These are phyloP conservation scores for Spisula solida DNA, from an alignment of 2,888 invertebrate species.

Conservation along the genomic window DNA sequence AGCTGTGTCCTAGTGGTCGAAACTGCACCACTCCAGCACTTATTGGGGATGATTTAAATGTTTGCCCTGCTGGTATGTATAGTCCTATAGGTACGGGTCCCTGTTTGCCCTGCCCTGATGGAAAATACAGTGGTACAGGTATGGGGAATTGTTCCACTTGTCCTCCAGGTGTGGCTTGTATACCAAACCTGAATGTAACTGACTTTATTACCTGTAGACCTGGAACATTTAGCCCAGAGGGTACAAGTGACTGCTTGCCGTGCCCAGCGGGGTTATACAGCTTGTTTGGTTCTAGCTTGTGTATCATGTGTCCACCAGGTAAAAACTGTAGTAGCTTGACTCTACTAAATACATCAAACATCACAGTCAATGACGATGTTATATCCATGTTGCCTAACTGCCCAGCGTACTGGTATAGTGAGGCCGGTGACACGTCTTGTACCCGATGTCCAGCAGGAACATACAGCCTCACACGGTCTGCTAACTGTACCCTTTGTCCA, in stretches of 20 bases:
- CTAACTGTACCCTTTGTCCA: conserved; percentile 78
- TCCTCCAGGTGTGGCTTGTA: conserved; percentile 69
- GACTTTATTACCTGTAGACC: conserved; percentile 49
- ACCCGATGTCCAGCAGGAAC: conserved; percentile 68
- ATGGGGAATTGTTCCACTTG: conserved; percentile 76
- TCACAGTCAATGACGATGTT: neutral
- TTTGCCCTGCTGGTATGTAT: conserved; percentile 63
- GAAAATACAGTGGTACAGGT: conserved; percentile 68
- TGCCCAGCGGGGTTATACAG: neutral
- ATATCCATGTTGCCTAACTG: conserved; percentile 56
- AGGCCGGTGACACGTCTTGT: conserved; percentile 61
- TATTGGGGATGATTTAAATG: conserved; percentile 5
- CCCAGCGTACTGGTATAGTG: conserved; percentile 69
- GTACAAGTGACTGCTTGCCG: conserved; percentile 72
- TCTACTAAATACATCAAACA: neutral
- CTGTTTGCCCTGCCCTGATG: conserved; percentile 67
- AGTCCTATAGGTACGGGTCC: conserved; percentile 57
- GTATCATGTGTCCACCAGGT: neutral
- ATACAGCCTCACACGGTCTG: conserved; percentile 56
- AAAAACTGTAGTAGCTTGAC: conserved; percentile 21
- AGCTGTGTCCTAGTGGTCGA: conserved; percentile 60
- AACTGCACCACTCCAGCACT: conserved; percentile 54
- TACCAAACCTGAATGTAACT: conserved; percentile 63
- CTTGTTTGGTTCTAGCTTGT: neutral
- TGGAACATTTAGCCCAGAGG: conserved; percentile 51